Evolutionary conservation across 2,888 invertebrate species (phyloP).

Genomic region (Lissocephala sabroskyi): DNA sequence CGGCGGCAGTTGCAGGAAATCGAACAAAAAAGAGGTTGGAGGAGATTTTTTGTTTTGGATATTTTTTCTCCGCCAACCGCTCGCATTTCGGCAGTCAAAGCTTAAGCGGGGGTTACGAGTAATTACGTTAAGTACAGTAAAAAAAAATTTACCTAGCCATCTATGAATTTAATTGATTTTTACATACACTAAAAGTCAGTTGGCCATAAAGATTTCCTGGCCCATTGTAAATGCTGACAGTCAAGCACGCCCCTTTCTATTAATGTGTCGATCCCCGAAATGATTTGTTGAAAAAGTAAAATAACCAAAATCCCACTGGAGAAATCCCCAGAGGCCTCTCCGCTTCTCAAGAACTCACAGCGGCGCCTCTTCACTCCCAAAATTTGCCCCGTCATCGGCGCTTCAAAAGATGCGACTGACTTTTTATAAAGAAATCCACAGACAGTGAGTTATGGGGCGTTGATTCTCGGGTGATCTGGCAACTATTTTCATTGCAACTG

Average conservation of each 20-base stretch:
- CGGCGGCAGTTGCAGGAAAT: background rate
- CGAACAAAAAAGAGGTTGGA: too few relatives aligned
- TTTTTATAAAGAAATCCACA: conserved; percentile 16
- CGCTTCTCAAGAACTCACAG: conserved; percentile 2
- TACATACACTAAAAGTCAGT: conserved; percentile 17
- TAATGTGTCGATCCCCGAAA: conserved; percentile 43
- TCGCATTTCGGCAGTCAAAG: conserved; percentile 6
- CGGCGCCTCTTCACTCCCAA: conserved; percentile 1
- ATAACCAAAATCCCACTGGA: too few relatives aligned
- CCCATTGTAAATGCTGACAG: conserved; percentile 38
- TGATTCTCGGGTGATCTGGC: conserved; percentile 64
- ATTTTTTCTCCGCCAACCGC: too few relatives aligned
- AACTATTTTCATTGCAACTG: conserved; percentile 32
- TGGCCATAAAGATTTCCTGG: conserved; percentile 7
- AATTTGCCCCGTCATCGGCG: conserved; percentile 17
- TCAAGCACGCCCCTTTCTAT: conserved; percentile 53
- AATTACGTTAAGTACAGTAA: conserved; percentile 55
- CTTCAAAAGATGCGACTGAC: conserved; percentile 11
- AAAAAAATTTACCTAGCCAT: conserved; percentile 18
- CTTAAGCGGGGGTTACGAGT: conserved; percentile 19
- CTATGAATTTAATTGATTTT: conserved; percentile 51
- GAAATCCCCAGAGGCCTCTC: background rate
- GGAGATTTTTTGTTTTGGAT: too few relatives aligned
- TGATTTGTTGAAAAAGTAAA: conserved; percentile 18
- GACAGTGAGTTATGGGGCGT: conserved; percentile 56